phyloP scores from a whole-genome alignment of 2,797 vertebrate genomes.

The Lepilemur septentrionalis region DNA sequence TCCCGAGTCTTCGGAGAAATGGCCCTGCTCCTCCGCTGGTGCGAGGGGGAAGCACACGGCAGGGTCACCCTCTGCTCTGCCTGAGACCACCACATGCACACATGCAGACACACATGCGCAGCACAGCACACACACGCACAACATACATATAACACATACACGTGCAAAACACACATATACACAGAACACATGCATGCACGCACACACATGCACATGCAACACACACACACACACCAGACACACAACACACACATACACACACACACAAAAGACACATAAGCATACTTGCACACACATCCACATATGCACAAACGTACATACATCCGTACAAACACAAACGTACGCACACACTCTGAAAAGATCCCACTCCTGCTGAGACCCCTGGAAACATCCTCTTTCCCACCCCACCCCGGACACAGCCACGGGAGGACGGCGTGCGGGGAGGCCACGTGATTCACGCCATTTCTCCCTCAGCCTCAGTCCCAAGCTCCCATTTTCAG shows the following conservation, averaged over 20 bases:
- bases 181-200: accelerated
- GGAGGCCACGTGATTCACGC: background rate
- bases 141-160: background rate
- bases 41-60: too few species aligned
- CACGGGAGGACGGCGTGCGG: accelerated
- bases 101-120: background rate
- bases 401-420: background rate
- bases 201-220: too few species aligned
- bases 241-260: background rate
- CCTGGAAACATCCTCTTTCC: background rate
- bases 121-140: too few species aligned
- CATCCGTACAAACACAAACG: too few species aligned
- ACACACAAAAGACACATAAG: background rate
- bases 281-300: background rate
- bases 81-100: background rate
- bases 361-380: background rate
- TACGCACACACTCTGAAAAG: background rate
- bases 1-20: background rate
- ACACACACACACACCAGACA: background rate
- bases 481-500: background rate
- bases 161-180: too few species aligned
- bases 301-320: accelerated
- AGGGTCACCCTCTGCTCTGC: background rate
- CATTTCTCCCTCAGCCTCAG: background rate
- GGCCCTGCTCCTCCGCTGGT: background rate